Conservation (phyloP, 2,797 vertebrate genomes). For the Hippoglossus hippoglossus region DNA sequence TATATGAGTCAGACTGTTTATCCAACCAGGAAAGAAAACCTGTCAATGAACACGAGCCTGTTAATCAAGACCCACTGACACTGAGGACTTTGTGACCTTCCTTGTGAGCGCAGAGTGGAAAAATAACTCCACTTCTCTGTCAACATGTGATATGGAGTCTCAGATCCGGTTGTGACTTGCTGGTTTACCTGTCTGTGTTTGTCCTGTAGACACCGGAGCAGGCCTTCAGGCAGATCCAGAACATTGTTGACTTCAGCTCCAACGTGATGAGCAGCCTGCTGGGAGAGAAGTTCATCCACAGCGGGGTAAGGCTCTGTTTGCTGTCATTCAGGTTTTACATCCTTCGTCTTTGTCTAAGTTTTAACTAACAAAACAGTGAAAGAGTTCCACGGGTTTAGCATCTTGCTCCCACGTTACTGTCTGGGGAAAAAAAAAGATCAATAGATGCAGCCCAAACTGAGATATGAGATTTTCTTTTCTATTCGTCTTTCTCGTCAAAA, state of each 20-base stretch:
- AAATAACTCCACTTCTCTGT: neutral
- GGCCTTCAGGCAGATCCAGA: constrained; percentile 93
- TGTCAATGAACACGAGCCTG: no score
- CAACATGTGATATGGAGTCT: neutral
- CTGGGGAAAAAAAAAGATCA: neutral
- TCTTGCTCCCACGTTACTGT: no score
- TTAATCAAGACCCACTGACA: no score
- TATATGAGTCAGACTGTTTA: no score
- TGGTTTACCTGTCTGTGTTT: constrained; percentile 15
- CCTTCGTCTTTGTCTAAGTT: neutral
- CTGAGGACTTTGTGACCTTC: no score
- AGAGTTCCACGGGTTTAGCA: no score
- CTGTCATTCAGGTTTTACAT: neutral
- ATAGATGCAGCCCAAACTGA: neutral
- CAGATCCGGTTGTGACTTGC: neutral
- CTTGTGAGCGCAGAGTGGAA: no score
- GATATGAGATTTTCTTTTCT: no score
- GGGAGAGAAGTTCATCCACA: constrained; percentile 94
- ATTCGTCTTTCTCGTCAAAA: no score
- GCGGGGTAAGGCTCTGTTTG: constrained; percentile 79
- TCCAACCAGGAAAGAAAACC: no score
- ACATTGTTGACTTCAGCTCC: constrained; percentile 95
- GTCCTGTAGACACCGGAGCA: constrained; percentile 90
- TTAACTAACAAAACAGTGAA: no score
- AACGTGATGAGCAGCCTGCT: constrained; percentile 96